Percentiles rank a stretch among this genome's conserved stretches.
These are phyloP conservation scores for Neostethus bicornis DNA, from an alignment of 2,797 vertebrate species.

Conservation along the genomic window DNA sequence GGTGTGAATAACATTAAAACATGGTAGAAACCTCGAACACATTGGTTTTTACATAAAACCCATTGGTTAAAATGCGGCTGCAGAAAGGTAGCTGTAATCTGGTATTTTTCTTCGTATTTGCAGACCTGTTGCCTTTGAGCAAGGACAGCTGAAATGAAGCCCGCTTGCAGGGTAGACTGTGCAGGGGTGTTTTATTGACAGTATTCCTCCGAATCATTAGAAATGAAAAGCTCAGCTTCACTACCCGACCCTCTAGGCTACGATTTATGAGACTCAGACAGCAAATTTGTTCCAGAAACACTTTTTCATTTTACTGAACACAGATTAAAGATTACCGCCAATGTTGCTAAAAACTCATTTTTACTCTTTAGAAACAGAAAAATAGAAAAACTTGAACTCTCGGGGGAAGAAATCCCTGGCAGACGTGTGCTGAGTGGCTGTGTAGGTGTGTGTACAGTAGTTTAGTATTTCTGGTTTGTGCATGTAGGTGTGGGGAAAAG, in stretches of 20 bases:
- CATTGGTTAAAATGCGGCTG: too few species aligned
- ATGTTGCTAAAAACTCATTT: conserved; percentile 30
- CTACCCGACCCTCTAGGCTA: conserved; percentile 9
- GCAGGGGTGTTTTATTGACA: conserved; percentile 7
- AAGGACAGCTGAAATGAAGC: neutral
- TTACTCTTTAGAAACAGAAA: conserved; percentile 10
- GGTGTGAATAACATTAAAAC: too few species aligned
- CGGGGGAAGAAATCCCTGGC: conserved; percentile 40
- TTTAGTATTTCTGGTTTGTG: conserved; percentile 19
- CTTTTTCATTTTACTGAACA: conserved; percentile 14
- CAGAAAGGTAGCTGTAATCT: too few species aligned
- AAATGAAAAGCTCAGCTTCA: conserved; percentile 11
- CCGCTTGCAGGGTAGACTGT: neutral
- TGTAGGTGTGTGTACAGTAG: conserved; percentile 21
- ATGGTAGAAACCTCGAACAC: too few species aligned
- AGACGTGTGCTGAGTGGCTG: conserved; percentile 45
- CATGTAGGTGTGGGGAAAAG: conserved; percentile 17
- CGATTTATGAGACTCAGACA: conserved; percentile 19
- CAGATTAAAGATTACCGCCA: conserved; percentile 32
- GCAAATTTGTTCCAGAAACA: conserved; percentile 4
- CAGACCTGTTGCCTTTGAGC: neutral
- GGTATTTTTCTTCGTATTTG: neutral
- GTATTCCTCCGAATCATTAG: conserved; percentile 22
- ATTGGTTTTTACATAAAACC: too few species aligned
- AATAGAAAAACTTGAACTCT: conserved; percentile 12